Evolutionary conservation across 2,888 invertebrate genomes (phyloP).

Genomic region (Parapristionchus giblindavisi): DNA sequence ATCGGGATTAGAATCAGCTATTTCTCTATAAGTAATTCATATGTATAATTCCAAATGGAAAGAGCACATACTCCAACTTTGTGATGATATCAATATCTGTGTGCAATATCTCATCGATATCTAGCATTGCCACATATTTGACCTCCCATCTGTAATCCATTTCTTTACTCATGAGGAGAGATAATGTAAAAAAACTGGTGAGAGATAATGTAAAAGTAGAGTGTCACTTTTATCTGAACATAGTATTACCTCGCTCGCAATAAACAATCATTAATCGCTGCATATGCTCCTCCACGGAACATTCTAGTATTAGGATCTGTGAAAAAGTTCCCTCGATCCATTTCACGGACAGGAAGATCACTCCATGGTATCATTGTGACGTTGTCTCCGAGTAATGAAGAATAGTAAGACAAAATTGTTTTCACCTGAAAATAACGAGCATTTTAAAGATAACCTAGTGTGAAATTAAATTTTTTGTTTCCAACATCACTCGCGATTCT

Average conservation of each 20-base stretch:
- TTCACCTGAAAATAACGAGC: not conserved
- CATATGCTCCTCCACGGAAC: constrained; percentile 13
- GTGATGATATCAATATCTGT: not conserved
- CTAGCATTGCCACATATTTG: not conserved
- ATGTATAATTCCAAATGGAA: not conserved
- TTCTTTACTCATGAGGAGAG: not conserved
- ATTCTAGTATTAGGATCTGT: constrained; percentile 8
- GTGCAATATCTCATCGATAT: not conserved
- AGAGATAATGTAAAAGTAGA: not conserved
- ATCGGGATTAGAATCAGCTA: not conserved
- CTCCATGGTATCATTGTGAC: not conserved
- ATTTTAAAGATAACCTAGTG: not conserved
- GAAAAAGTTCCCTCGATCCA: constrained; percentile 1
- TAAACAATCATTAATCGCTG: constrained; percentile 16
- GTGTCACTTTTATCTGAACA: not conserved
- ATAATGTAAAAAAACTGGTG: not conserved
- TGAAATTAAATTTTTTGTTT: too few relatives aligned
- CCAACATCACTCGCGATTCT: too few relatives aligned
- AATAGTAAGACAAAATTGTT: not conserved
- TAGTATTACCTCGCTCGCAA: constrained; percentile 14
- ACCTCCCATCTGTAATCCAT: not conserved
- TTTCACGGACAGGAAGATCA: constrained; percentile 1
- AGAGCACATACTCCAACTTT: not conserved
- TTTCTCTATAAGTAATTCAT: not conserved
- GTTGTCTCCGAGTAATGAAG: not conserved